phyloP scores from a whole-genome alignment of 37 sponge, comb jelly and placozoan genomes.

The Bolinopsis microptera region DNA sequence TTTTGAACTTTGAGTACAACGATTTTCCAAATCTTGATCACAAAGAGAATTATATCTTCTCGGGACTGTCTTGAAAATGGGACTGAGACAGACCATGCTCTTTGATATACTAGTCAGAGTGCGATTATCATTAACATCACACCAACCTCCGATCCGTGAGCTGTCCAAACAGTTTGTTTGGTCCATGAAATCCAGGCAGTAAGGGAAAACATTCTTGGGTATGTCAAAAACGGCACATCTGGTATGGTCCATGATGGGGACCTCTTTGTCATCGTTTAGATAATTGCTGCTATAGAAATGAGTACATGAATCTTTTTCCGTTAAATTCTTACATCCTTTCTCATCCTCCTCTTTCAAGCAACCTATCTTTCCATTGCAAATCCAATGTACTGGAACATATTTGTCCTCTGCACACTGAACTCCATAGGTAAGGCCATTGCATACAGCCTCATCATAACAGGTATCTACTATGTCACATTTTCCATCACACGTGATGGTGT shows the following conservation, averaged over 20 bases:
- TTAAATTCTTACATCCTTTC: neutral
- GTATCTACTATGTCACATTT: neutral
- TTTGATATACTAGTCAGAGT: neutral
- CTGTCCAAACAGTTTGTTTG: neutral
- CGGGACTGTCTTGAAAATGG: too few species aligned
- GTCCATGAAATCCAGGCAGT: neutral
- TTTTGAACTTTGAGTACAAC: neutral
- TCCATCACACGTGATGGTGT: neutral
- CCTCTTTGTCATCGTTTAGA: neutral
- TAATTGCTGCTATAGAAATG: neutral
- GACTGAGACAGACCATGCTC: neutral
- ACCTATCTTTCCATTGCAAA: neutral
- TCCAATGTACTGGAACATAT: neutral
- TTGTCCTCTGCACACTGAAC: neutral
- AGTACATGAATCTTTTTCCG: too few species aligned
- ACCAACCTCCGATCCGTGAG: neutral
- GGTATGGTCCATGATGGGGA: neutral
- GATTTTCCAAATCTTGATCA: neutral
- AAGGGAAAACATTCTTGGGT: neutral
- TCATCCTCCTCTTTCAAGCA: neutral
- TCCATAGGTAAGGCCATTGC: neutral
- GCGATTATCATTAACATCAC: neutral
- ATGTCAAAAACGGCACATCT: neutral
- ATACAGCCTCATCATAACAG: neutral
- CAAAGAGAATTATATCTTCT: neutral